Base-by-base conservation (phyloP, 2,888 invertebrate genomes). In the Andrena bicolor region DNA sequence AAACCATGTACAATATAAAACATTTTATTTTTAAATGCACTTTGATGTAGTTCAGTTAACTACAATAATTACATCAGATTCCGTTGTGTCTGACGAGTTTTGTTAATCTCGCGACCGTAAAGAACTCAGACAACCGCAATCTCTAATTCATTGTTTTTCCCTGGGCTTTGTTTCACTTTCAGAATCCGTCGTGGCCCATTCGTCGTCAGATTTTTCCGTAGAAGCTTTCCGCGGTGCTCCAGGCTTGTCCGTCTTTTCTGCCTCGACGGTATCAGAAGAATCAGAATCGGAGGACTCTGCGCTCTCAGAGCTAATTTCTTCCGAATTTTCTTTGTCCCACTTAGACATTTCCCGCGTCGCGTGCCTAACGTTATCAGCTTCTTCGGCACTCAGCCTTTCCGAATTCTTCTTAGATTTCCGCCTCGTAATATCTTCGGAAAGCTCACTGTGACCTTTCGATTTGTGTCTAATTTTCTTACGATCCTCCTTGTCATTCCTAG, bases 151-250 rank as follows among this genome's bases (percentile, higher is more conserved):
- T 35, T 49, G 26, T 30, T 81, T 53, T 4, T 61, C 48, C 16
- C 51, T 56, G 2, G 35, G 10, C 35, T 58, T 68, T 10, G 28
- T 6, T 26, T 85, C 81, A 23, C 8, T 60, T 7, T 86, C 83
- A 1, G 83, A 86, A 23, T 86, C 82, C 10, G 85, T 85, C 3
- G 85, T 85, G 2, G 79, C 72, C 86, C 85, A 85, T 0, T 66
- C 81, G 48, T 85, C 75, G 2, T 76, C 68, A 0, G 68, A 10
- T 8, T 68, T 35, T 8, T 51, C 56, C 32, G 49, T 61, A 13
- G 0, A 20, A 20, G 10, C 2, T 3, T 13, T 32, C 0, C 26
- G 3, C n/a, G 20, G 48, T 0, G 23, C 26, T 2, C 8, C 5
- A 5, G 53, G 13, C 13, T n/a, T 64, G 2, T 53, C 63, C 0